Conservation (phyloP, 2,888 invertebrate species). For the Lasioglossum marginatum region DNA sequence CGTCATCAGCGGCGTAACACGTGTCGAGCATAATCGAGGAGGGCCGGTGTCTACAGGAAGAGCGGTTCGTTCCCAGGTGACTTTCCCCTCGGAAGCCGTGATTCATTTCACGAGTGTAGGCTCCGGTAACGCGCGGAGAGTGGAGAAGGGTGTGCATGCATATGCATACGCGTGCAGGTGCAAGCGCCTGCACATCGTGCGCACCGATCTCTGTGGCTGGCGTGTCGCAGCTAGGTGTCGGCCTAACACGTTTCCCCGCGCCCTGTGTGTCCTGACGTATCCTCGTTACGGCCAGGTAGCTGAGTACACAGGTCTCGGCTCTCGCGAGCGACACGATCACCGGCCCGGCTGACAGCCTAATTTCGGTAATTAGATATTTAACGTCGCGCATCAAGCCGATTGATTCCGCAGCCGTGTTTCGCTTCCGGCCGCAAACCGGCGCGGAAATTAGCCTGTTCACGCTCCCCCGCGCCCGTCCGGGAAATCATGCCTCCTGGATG, state of each 20-base stretch:
- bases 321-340: conserved; percentile 28
- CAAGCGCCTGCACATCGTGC: neutral
- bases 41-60: neutral
- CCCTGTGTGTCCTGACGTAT: conserved; percentile 36
- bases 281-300: conserved; percentile 49
- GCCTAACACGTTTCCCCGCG: conserved; percentile 38
- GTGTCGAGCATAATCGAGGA: conserved; percentile 11
- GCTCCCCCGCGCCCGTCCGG: neutral
- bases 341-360: conserved; percentile 31
- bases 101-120: conserved; percentile 1
- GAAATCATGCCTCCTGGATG: conserved; percentile 8
- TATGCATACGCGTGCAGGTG: conserved; percentile 11
- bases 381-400: conserved; percentile 51
- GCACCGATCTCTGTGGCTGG: neutral
- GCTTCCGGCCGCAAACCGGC: neutral
- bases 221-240: conserved; percentile 22
- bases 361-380: conserved; percentile 70
- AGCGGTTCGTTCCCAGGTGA: neutral
- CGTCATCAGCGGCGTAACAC: conserved; percentile 6
- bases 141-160: neutral
- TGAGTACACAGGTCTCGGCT: conserved; percentile 8
- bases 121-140: neutral
- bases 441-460: neutral
- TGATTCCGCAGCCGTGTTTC: conserved; percentile 41
- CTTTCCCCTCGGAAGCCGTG: neutral